Evolutionary conservation across 64 coral and sea anemone species (phyloP).

Genomic region (Stichodactyla mertensii): DNA sequence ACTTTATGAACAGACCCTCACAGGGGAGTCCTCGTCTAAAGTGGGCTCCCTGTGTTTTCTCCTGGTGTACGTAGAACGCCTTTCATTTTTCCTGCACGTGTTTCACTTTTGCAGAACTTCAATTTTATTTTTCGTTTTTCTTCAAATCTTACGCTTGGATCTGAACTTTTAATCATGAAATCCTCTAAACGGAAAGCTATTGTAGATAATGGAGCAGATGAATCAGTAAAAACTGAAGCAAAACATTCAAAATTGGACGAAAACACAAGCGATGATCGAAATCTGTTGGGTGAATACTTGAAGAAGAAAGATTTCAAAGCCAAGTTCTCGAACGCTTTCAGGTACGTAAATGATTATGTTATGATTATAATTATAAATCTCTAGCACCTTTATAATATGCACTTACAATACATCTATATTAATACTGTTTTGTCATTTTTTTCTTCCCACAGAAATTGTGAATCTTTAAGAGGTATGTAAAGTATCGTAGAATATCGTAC

Average conservation of each 20-base stretch:
- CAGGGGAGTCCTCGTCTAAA: background rate
- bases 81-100: slow-evolving; percentile 24
- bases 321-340: slow-evolving; percentile 47
- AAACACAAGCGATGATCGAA: background rate
- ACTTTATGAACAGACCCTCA: too few species aligned
- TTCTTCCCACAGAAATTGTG: too few species aligned
- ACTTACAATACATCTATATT: background rate
- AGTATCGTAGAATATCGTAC: too few species aligned
- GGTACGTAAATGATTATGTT: slow-evolving; percentile 21
- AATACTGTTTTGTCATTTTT: background rate
- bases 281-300: slow-evolving; percentile 50
- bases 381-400: background rate
- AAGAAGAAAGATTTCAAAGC: slow-evolving; percentile 49
- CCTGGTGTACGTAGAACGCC: slow-evolving; percentile 11
- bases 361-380: background rate
- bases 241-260: slow-evolving; percentile 18
- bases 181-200: background rate
- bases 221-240: background rate
- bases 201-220: background rate
- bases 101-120: background rate
- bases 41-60: slow-evolving; percentile 8
- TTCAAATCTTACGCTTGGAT: background rate
- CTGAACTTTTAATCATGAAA: background rate
- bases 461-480: too few species aligned
- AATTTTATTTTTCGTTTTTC: background rate